Conservation (phyloP, 2,888 invertebrate species). For the Caradrina clavipalpis region DNA sequence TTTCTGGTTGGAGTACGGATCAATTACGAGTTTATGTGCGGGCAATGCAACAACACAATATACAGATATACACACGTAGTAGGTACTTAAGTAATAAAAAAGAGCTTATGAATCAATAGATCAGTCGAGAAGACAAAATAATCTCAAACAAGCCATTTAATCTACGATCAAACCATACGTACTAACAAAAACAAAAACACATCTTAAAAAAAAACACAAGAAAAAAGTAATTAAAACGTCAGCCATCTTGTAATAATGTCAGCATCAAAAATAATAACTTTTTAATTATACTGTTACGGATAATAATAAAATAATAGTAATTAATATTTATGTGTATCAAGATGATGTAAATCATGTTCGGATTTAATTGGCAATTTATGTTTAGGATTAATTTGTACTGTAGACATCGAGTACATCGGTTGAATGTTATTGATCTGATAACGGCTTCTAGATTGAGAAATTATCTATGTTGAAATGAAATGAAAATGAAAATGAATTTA, state of each 20-base stretch:
- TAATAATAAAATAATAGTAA: slow-evolving; percentile 36
- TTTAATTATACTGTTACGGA: slow-evolving; percentile 29
- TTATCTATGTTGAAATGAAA: too few relatives aligned
- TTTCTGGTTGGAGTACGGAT: too few relatives aligned
- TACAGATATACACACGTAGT: too few relatives aligned
- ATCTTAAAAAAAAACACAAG: slow-evolving; percentile 24
- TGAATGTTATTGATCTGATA: slow-evolving; percentile 3
- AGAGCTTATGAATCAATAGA: neutral
- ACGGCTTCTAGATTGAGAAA: neutral
- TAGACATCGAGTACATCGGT: neutral
- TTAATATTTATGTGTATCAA: slow-evolving; percentile 28
- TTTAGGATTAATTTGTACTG: slow-evolving; percentile 17
- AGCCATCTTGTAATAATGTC: slow-evolving; percentile 18
- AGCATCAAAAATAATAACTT: slow-evolving; percentile 38
- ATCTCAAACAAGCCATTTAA: slow-evolving; percentile 3
- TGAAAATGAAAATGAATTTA: too few relatives aligned
- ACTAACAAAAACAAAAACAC: slow-evolving; percentile 2
- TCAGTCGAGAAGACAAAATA: neutral
- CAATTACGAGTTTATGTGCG: too few relatives aligned
- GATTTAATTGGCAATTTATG: slow-evolving; percentile 57
- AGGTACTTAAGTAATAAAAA: neutral
- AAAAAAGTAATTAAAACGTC: slow-evolving; percentile 52
- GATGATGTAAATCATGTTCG: slow-evolving; percentile 29
- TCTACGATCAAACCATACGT: slow-evolving; percentile 9
- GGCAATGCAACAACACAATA: too few relatives aligned